Conservation (phyloP, 1,140 invertebrate genomes). For the Callitettix versicolor region DNA sequence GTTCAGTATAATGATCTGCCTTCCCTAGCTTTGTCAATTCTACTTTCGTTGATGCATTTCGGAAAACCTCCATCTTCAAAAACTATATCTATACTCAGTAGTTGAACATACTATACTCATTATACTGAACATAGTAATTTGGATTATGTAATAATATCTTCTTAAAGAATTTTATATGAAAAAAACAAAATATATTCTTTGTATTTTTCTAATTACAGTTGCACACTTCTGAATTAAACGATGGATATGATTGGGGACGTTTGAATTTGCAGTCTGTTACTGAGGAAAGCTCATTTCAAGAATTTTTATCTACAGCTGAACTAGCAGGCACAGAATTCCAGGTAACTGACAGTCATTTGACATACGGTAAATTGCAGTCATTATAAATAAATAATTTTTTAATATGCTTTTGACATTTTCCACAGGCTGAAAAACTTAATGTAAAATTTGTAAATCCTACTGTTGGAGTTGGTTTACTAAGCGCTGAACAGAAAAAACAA, state of each 20-base stretch:
- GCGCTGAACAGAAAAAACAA: slow-evolving; percentile 47
- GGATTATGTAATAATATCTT: background rate
- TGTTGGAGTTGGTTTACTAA: slow-evolving; percentile 47
- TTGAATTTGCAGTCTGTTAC: slow-evolving; percentile 89
- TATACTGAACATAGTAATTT: too few species aligned
- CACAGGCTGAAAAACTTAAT: slow-evolving; percentile 76
- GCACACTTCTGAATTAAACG: slow-evolving; percentile 76
- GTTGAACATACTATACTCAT: too few species aligned
- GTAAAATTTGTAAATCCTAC: slow-evolving; percentile 62
- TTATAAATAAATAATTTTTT: background rate
- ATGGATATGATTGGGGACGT: slow-evolving; percentile 82
- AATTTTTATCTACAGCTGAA: slow-evolving; percentile 89
- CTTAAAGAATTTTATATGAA: background rate
- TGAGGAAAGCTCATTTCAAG: slow-evolving; percentile 89
- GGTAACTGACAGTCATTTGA: slow-evolving; percentile 31
- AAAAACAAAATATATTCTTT: background rate
- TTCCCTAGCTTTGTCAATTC: too few species aligned
- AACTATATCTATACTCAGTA: too few species aligned
- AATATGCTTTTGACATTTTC: background rate
- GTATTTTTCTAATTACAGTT: slow-evolving; percentile 44
- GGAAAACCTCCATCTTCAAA: too few species aligned
- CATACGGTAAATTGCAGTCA: background rate
- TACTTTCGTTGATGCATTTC: too few species aligned
- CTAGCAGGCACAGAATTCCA: slow-evolving; percentile 85
- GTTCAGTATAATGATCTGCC: too few species aligned